These are phyloP conservation scores for Coryphaenoides rupestris DNA, from an alignment of 2,113 vertebrate genomes.

Conservation along the genomic window DNA sequence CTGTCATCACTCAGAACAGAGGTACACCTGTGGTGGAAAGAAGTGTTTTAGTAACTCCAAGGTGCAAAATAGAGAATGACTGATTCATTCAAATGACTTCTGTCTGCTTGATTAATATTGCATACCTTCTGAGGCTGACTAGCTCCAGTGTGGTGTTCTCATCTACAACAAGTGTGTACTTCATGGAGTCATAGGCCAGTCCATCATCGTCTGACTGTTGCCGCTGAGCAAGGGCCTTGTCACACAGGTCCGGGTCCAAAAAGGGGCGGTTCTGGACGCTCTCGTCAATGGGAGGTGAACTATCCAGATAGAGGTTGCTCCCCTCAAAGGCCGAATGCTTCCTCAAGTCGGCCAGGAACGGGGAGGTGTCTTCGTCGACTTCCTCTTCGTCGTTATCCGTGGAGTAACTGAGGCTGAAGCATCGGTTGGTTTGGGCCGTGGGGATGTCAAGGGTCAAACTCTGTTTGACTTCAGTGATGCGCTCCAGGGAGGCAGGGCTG, in stretches of 20 bases:
- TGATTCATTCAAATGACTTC: background rate
- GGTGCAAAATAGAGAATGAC: background rate
- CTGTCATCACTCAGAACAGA: slow-evolving; percentile 87
- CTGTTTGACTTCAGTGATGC: slow-evolving; percentile 74
- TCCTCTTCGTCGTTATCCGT: slow-evolving; percentile 80
- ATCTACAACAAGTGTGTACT: slow-evolving; percentile 97
- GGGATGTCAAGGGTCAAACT: slow-evolving; percentile 74
- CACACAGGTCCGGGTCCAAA: slow-evolving; percentile 55
- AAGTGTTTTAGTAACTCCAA: background rate
- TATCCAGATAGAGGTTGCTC: slow-evolving; percentile 65
- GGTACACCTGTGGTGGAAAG: slow-evolving; percentile 71
- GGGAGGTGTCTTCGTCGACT: slow-evolving; percentile 53
- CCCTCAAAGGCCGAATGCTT: slow-evolving; percentile 64
- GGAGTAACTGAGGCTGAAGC: slow-evolving; percentile 79
- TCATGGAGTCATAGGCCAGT: slow-evolving; percentile 93
- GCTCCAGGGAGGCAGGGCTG: slow-evolving; percentile 65
- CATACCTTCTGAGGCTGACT: slow-evolving; percentile 85
- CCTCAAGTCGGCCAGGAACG: slow-evolving; percentile 61
- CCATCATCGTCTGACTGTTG: slow-evolving; percentile 72
- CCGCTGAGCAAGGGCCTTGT: slow-evolving; percentile 45
- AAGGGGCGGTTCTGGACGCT: slow-evolving; percentile 57
- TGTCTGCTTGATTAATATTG: background rate
- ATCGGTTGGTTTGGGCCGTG: slow-evolving; percentile 81
- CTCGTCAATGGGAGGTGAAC: slow-evolving; percentile 65
- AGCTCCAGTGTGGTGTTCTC: slow-evolving; percentile 95